Percentiles rank a stretch among this genome's conserved stretches.
phyloP scores from a whole-genome alignment of 1,140 invertebrate genomes.

The Diorhabda carinulata region DNA sequence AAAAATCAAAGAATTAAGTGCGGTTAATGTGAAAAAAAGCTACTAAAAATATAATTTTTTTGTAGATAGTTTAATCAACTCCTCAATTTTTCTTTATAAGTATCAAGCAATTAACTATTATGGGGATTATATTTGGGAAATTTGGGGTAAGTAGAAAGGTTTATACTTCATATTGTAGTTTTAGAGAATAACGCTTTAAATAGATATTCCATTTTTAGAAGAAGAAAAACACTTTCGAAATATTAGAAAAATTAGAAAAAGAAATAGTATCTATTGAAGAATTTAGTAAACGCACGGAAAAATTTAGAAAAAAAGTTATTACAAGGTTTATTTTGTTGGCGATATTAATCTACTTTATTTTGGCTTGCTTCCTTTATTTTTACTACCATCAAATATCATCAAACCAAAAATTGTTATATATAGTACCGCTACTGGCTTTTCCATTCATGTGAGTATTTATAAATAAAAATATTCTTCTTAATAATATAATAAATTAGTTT shows the following conservation, averaged over 20 bases:
- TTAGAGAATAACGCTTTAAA: too few species aligned
- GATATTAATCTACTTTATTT: constrained; percentile 72
- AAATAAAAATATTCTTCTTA: constrained; percentile 24
- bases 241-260: constrained; percentile 74
- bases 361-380: constrained; percentile 73
- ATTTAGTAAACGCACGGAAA: constrained; percentile 73
- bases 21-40: too few species aligned
- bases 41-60: too few species aligned
- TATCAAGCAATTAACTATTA: too few species aligned
- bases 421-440: constrained; percentile 69
- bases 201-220: constrained; percentile 57
- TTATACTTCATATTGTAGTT: too few species aligned
- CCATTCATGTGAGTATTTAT: constrained; percentile 68
- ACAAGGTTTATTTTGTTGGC: constrained; percentile 76
- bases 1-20: too few species aligned
- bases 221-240: constrained; percentile 72
- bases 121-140: too few species aligned
- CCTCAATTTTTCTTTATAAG: too few species aligned
- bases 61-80: too few species aligned
- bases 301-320: constrained; percentile 73
- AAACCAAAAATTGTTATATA: constrained; percentile 66
- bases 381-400: constrained; percentile 68
- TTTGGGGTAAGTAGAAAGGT: too few species aligned
- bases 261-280: constrained; percentile 78
- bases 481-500: neutral